Evolutionary conservation across 2,797 vertebrate species (phyloP), one percentile per base, ranked within the genome.

Genomic region (Xenopus petersii): DNA sequence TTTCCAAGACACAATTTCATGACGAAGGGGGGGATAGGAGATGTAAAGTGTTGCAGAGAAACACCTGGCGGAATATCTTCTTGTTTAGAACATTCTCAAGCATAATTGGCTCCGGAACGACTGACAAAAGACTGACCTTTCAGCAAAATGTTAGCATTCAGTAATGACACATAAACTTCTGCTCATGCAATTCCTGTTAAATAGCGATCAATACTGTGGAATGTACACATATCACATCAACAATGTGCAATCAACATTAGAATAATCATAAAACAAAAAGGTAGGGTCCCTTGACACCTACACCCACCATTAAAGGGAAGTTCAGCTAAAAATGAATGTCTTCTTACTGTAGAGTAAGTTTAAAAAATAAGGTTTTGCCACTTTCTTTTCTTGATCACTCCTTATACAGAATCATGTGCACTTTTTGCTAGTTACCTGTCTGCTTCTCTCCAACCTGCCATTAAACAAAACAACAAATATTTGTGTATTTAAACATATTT

Each of bases 161-260:
- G 72, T 55, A 82, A 75, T 74, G 64, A 85, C 81, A 82, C 79
- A 84, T 33, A 80, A 84, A 81, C 4, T 30, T 30, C 26, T 30
- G 26, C 62, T 82, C 91, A 89, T 89, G 89, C 89, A 86, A 83
- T 82, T 30, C 26, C 26, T 30, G 26, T 30, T 30, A 30, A 74
- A 84, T 62, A 10, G 75, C 61, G 81, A 81, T 83, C 83, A 26
- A 30, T 30, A 30, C 26, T 2, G 26, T 30, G 26, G 26, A 30
- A 86, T 80, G 85, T 84, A 88, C 84, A 88, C 84, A 86, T 84
- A 30, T 84, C 86, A 91, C 89, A 73, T 76, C 75, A 80, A 86
- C 58, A 72, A 75, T 81, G 82, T 86, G 73, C 82, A 83, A 81
- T 77, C 80, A 83, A 79, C 82, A 80, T 82, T 71, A 74, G 15